These are phyloP conservation scores for Macrobrachium nipponense DNA, from an alignment of 1,140 invertebrate species.

Conservation along the genomic window DNA sequence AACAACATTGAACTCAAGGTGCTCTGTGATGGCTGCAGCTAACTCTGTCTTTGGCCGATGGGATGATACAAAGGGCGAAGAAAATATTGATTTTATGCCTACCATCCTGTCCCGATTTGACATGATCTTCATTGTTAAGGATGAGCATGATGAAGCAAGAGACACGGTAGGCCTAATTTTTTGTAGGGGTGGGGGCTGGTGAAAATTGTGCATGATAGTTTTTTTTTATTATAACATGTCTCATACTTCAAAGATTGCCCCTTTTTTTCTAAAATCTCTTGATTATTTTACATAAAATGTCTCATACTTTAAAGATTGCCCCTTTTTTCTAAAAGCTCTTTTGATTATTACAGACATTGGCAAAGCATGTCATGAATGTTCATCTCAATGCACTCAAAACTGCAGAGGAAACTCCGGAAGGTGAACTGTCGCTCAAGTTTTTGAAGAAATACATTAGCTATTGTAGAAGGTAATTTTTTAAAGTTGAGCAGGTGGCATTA, in stretches of 20 bases:
- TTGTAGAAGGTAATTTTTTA: slow-evolving; percentile 78
- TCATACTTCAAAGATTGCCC: not conserved
- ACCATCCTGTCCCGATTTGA: slow-evolving; percentile 99
- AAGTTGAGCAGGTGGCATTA: not conserved
- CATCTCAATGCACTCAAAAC: slow-evolving; percentile 88
- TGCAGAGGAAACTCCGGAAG: slow-evolving; percentile 72
- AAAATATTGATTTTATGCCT: slow-evolving; percentile 99
- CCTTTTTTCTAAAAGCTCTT: slow-evolving; percentile 35
- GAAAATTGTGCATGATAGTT: too few relatives aligned
- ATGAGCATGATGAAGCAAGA: slow-evolving; percentile 89
- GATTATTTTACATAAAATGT: too few relatives aligned
- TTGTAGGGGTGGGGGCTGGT: not conserved
- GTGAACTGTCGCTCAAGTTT: slow-evolving; percentile 86
- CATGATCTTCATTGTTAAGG: slow-evolving; percentile 99
- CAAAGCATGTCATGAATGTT: slow-evolving; percentile 96
- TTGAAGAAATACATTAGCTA: slow-evolving; percentile 96
- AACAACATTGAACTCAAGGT: slow-evolving; percentile 97
- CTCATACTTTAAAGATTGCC: not conserved
- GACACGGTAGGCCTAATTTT: slow-evolving; percentile 79
- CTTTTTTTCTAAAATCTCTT: slow-evolving; percentile 33
- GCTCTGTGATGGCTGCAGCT: slow-evolving; percentile 97
- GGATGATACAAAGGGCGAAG: slow-evolving; percentile 98
- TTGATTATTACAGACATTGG: slow-evolving; percentile 77
- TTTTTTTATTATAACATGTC: too few relatives aligned
- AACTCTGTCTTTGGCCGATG: slow-evolving; percentile 98